Conservation (phyloP, 2,113 vertebrate genomes). For the Chascanopsetta lugubris region DNA sequence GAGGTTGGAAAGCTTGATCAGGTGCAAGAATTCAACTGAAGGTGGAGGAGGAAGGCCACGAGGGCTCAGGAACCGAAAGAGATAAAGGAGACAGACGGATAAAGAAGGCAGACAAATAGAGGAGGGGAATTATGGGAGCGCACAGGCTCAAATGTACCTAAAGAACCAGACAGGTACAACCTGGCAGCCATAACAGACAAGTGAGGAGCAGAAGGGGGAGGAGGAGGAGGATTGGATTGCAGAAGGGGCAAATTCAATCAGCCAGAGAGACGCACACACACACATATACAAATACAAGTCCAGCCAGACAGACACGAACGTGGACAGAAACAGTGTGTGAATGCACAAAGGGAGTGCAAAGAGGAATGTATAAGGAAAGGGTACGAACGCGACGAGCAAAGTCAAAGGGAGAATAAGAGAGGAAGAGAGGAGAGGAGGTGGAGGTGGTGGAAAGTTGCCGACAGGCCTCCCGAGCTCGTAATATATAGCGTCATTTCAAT, state of each 20-base stretch:
- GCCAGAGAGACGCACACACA: constrained; percentile 42
- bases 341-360: constrained; percentile 49
- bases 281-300: constrained; percentile 36
- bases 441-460: constrained; percentile 47
- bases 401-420: constrained; percentile 58
- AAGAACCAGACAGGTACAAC: constrained; percentile 64
- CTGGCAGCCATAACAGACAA: constrained; percentile 62
- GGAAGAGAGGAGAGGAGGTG: constrained; percentile 20
- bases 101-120: constrained; percentile 58
- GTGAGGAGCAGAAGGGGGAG: constrained; percentile 9
- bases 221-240: constrained; percentile 12
- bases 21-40: constrained; percentile 54
- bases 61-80: constrained; percentile 44
- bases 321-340: constrained; percentile 52
- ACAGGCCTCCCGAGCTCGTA: constrained; percentile 77
- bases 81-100: constrained; percentile 59
- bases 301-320: constrained; percentile 57
- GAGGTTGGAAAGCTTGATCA: constrained; percentile 57
- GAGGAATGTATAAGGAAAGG: constrained; percentile 61
- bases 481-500: constrained; percentile 79
- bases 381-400: constrained; percentile 63
- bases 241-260: constrained; percentile 67
- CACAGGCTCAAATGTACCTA: constrained; percentile 40
- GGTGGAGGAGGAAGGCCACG: constrained; percentile 44
- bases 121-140: constrained; percentile 51